Evolutionary conservation across 2,113 vertebrate genomes (phyloP).

Genomic region (Corythoichthys haematopterus): DNA sequence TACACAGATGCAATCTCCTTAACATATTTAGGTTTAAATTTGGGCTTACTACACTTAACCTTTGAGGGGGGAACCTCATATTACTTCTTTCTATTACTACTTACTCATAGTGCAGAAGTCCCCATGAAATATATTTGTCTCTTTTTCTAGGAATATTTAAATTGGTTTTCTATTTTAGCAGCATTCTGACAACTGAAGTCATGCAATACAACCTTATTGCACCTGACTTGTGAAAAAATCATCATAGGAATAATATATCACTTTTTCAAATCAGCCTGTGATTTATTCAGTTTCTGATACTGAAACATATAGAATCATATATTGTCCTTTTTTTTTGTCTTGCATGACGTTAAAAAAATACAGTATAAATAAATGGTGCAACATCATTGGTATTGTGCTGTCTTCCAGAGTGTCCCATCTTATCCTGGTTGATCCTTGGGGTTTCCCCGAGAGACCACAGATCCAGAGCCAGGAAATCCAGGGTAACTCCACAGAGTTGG

Average conservation of each 20-base stretch:
- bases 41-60: no score
- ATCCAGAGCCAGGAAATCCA: conserved; percentile 46
- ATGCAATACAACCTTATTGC: neutral
- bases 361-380: neutral
- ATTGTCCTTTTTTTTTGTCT: neutral
- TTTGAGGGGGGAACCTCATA: no score
- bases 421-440: conserved; percentile 89
- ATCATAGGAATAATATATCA: no score
- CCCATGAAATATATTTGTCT: neutral
- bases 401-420: conserved; percentile 82
- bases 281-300: no score
- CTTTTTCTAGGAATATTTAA: neutral
- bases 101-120: neutral
- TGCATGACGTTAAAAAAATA: neutral
- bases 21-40: no score
- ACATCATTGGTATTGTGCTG: neutral
- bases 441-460: conserved; percentile 78
- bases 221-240: no score
- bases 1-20: no score
- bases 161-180: neutral
- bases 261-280: no score
- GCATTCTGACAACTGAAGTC: neutral
- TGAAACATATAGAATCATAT: no score
- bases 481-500: conserved; percentile 29
- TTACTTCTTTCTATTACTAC: neutral